A percentile compares a stretch with the other conserved stretches of the same genome.
These are phyloP conservation scores for Crocuta crocuta DNA, from an alignment of 2,113 vertebrate species.

Conservation along the genomic window DNA sequence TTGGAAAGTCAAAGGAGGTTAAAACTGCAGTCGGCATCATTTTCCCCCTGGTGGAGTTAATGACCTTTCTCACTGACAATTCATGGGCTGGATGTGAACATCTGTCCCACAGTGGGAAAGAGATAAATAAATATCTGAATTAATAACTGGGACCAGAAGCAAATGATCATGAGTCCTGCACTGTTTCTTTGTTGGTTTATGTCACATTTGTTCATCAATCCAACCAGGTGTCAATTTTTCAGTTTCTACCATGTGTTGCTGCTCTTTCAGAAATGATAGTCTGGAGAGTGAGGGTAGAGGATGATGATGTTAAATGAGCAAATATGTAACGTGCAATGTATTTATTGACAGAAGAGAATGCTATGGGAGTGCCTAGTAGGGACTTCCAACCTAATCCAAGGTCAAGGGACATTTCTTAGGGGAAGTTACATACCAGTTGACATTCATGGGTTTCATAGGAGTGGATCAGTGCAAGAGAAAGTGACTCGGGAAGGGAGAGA, in stretches of 20 bases:
- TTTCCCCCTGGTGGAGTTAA: slow-evolving; percentile 73
- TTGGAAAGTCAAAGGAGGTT: slow-evolving; percentile 84
- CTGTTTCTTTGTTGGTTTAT: background rate
- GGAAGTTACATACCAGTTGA: background rate
- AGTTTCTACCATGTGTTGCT: background rate
- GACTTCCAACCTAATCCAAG: background rate
- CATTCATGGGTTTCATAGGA: background rate
- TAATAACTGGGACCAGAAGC: slow-evolving; percentile 54
- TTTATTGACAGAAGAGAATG: background rate
- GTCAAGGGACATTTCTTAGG: background rate
- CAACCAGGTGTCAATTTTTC: background rate
- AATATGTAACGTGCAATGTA: background rate
- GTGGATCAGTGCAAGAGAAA: background rate
- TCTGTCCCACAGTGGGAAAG: slow-evolving; percentile 58
- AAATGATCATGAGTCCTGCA: background rate
- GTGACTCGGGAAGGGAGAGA: background rate
- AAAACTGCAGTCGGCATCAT: slow-evolving; percentile 46
- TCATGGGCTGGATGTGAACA: slow-evolving; percentile 69
- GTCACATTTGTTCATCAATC: slow-evolving; percentile 30
- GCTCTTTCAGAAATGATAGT: background rate
- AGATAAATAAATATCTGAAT: slow-evolving; percentile 54
- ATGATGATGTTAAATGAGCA: background rate
- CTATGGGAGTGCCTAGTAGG: background rate
- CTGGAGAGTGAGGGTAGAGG: background rate
- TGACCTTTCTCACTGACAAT: slow-evolving; percentile 63